Conservation (phyloP, 2,797 vertebrate genomes). For the Graptemys geographica region DNA sequence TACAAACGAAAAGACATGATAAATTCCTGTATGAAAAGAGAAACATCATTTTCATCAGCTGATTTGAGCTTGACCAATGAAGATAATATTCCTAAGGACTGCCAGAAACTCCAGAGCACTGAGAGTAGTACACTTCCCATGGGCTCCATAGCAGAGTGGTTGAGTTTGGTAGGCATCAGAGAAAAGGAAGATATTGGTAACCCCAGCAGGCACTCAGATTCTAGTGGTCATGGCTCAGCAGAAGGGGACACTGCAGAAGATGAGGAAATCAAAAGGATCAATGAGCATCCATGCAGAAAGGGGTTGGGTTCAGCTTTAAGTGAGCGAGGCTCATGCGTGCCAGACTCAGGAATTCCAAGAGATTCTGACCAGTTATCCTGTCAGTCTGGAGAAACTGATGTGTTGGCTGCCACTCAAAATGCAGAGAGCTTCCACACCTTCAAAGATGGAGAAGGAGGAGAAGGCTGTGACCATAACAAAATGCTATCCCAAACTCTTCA, state of each 20-base stretch:
- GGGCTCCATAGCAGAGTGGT: slow-evolving; percentile 71
- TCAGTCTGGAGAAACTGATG: slow-evolving; percentile 80
- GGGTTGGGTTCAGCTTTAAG: slow-evolving; percentile 67
- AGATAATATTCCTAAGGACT: slow-evolving; percentile 55
- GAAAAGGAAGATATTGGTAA: slow-evolving; percentile 76
- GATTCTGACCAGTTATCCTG: slow-evolving; percentile 85
- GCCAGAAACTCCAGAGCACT: slow-evolving; percentile 68
- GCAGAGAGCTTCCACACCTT: slow-evolving; percentile 81
- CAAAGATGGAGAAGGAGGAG: slow-evolving; percentile 81
- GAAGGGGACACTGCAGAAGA: slow-evolving; percentile 93
- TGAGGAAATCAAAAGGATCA: slow-evolving; percentile 93
- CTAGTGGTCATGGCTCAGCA: slow-evolving; percentile 88
- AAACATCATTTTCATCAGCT: slow-evolving; percentile 59
- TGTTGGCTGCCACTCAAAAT: slow-evolving; percentile 62
- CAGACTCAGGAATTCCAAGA: slow-evolving; percentile 82
- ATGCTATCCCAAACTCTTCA: slow-evolving; percentile 69
- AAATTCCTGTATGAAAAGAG: slow-evolving; percentile 75
- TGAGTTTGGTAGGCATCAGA: slow-evolving; percentile 72
- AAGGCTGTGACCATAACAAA: slow-evolving; percentile 58
- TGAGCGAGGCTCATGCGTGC: slow-evolving; percentile 66
- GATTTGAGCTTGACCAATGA: slow-evolving; percentile 54
- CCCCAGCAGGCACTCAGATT: slow-evolving; percentile 82
- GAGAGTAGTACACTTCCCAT: slow-evolving; percentile 40
- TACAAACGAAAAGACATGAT: slow-evolving; percentile 81
- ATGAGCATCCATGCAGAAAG: slow-evolving; percentile 83